A percentile compares a stretch with the other conserved stretches of the same genome.
Conservation (phyloP, 1,140 invertebrate species). For the Saccostrea glomerata region DNA sequence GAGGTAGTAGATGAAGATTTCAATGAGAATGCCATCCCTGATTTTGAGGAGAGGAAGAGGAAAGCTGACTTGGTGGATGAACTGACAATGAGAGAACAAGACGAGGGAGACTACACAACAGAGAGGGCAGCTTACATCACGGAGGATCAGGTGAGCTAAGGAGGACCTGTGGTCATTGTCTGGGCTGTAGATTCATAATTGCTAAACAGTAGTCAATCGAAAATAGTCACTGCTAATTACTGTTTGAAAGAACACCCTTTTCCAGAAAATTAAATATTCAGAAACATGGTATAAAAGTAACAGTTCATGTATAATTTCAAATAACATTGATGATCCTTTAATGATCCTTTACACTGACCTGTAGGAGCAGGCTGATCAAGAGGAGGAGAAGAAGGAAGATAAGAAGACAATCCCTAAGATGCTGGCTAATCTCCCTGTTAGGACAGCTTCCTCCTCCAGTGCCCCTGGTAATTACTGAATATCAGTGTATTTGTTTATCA, state of each 20-base stretch:
- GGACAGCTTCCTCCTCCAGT: neutral
- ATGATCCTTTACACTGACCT: neutral
- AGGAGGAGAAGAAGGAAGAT: neutral
- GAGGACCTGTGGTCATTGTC: too few relatives aligned
- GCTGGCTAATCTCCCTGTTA: neutral
- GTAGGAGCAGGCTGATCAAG: neutral
- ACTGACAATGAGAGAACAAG: slow-evolving; percentile 1
- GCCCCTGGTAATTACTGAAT: neutral
- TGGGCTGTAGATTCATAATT: too few relatives aligned
- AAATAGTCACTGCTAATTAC: too few relatives aligned
- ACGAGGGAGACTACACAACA: slow-evolving; percentile 45
- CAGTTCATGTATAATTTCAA: neutral
- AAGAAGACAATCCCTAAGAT: neutral
- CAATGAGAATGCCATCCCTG: slow-evolving; percentile 53
- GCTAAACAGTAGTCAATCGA: too few relatives aligned
- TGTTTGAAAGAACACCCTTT: too few relatives aligned
- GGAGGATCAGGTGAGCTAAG: neutral
- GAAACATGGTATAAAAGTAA: neutral
- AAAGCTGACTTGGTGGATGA: slow-evolving; percentile 53
- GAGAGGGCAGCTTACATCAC: slow-evolving; percentile 41
- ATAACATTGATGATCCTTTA: neutral
- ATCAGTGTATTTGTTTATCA: too few relatives aligned
- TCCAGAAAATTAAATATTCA: too few relatives aligned
- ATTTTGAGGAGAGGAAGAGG: slow-evolving; percentile 54
- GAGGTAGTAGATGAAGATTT: slow-evolving; percentile 40